phyloP scores from a whole-genome alignment of 2,113 vertebrate genomes.

The Alethe castanea region DNA sequence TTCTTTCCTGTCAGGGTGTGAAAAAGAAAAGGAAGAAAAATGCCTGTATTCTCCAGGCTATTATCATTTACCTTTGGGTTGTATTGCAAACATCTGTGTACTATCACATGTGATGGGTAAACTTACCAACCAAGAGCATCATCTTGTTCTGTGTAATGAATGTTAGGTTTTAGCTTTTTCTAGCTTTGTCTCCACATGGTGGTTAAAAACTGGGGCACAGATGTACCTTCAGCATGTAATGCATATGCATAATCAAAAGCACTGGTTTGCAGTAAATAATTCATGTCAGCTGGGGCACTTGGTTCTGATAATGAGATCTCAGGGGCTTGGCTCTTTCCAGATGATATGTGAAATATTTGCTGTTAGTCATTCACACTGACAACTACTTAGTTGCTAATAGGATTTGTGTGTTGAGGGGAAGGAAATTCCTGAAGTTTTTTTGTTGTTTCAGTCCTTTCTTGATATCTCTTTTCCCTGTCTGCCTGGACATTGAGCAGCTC shows the following conservation, averaged over 20 bases:
- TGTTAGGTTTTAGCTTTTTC: neutral
- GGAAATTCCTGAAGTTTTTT: neutral
- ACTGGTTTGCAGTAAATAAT: conserved; percentile 68
- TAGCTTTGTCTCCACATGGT: neutral
- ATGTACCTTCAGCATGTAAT: conserved; percentile 31
- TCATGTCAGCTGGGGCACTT: conserved; percentile 58
- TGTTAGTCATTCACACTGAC: conserved; percentile 55
- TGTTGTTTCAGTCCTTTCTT: neutral
- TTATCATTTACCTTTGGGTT: neutral
- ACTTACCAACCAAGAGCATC: neutral
- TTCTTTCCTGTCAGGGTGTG: neutral
- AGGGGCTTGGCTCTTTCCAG: conserved; percentile 53
- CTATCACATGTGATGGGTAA: neutral
- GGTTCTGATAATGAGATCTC: conserved; percentile 78
- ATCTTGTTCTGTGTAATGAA: neutral
- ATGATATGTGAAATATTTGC: conserved; percentile 28
- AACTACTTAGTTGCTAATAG: conserved; percentile 16
- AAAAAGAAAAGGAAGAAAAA: neutral
- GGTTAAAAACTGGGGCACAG: conserved; percentile 56
- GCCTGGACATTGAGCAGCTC: neutral
- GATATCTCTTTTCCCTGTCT: neutral
- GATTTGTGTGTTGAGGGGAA: neutral
- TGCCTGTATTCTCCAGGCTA: neutral
- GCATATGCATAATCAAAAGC: conserved; percentile 42
- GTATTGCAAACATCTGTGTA: neutral